Conservation (phyloP, 1,140 invertebrate species). For the Pogonomyrmex barbatus region DNA sequence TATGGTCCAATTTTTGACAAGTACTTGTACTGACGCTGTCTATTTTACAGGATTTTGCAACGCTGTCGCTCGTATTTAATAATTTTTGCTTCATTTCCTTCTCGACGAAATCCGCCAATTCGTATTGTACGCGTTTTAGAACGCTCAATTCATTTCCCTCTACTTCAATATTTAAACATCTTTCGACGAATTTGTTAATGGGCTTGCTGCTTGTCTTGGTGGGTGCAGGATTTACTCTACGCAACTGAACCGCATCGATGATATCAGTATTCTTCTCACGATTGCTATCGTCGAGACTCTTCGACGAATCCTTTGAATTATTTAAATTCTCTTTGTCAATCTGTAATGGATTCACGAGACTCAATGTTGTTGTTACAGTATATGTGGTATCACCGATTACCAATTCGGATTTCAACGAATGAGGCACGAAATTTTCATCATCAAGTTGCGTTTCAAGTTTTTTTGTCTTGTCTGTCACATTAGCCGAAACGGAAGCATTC, state of each 20-base stretch:
- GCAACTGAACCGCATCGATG: slow-evolving; percentile 82
- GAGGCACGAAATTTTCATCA: slow-evolving; percentile 25
- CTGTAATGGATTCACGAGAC: slow-evolving; percentile 68
- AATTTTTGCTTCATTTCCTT: slow-evolving; percentile 79
- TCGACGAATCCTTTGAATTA: slow-evolving; percentile 55
- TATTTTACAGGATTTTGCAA: slow-evolving; percentile 38
- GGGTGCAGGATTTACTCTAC: slow-evolving; percentile 75
- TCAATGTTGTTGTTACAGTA: slow-evolving; percentile 81
- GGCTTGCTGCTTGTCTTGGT: slow-evolving; percentile 1
- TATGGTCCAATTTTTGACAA: slow-evolving; percentile 77
- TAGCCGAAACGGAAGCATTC: slow-evolving; percentile 40
- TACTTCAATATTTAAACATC: slow-evolving; percentile 83
- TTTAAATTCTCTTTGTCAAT: slow-evolving; percentile 54
- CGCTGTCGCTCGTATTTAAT: slow-evolving; percentile 15
- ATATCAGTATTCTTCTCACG: slow-evolving; percentile 81
- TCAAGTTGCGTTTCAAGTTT: neutral
- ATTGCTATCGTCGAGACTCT: slow-evolving; percentile 62
- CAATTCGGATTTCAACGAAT: slow-evolving; percentile 78
- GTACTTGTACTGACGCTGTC: slow-evolving; percentile 61
- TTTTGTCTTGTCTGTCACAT: neutral
- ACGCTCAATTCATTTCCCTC: slow-evolving; percentile 80
- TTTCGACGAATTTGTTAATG: slow-evolving; percentile 77
- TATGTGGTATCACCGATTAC: slow-evolving; percentile 80
- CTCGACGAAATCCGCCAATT: slow-evolving; percentile 80
- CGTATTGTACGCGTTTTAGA: slow-evolving; percentile 79